Evolutionary conservation across 2,888 invertebrate species (phyloP), one percentile per base, ranked within the genome.

Genomic region (Lacanobia wlatinum): DNA sequence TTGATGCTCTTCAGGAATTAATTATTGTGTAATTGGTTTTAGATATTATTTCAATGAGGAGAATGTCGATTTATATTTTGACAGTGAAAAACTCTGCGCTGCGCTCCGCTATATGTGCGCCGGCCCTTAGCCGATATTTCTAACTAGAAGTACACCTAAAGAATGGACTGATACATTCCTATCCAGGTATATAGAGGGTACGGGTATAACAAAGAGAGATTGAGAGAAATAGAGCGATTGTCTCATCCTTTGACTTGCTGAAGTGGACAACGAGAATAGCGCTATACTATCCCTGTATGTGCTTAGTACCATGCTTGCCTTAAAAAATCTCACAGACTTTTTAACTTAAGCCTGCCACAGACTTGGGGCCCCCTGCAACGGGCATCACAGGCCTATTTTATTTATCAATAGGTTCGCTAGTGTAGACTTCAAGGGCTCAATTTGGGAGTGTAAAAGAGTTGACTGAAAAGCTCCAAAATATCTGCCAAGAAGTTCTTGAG

Each of bases 111-210:
- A 34, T 5, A 34, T 34, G 34, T 34, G 34, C 6, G 34, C 34
- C 4, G 34, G 34, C 34, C 4, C 34, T 68, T 71, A 69, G 59
- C 50, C 34, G 34, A 70, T 60, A 72, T 62, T 71, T 82, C 72
- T 48, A 14, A 21, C 21, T 1, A 12, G n/a, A n/a, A n/a, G n/a
- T 58, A 38, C 5, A n/a, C 7, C 6, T 40, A 14, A 12, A 40
- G 14, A 40, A 59, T 40, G 21, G 14, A 59, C 59, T 38, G 59
- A 55, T 2, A 16, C 18, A 23, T 53, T 53, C 6, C 21, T 12
- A 52, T 21, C 9, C 0, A 7, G 53, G 6, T 28, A 28, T 55
- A 7, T 28, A 28, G 28, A n/a, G 23, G 12, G 14, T 16, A 16
- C 16, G 7, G 16, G 14, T 23, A 28, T 2, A 55, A 55, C 16